Evolutionary conservation across 2,797 vertebrate genomes (phyloP).

Genomic region (Aphelocoma californica): DNA sequence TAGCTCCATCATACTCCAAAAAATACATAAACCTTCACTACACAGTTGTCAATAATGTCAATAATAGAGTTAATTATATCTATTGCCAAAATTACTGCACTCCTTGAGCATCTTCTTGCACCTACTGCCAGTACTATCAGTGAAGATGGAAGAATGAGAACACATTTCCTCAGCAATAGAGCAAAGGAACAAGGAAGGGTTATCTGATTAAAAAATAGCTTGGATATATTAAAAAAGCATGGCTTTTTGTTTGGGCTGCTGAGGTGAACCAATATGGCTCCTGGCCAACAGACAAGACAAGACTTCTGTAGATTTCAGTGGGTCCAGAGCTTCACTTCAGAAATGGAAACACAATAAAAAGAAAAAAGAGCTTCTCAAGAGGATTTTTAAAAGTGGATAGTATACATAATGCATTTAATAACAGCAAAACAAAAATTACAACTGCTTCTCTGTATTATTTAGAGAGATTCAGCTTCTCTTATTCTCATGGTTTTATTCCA

Average conservation of each 20-base stretch:
- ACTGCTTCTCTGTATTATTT: background rate
- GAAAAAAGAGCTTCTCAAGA: background rate
- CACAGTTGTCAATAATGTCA: background rate
- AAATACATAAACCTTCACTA: background rate
- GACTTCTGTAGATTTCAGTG: background rate
- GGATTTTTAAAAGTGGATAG: background rate
- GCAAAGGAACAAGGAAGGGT: background rate
- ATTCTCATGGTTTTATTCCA: background rate
- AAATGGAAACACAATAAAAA: background rate
- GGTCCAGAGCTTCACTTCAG: background rate
- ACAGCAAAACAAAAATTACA: background rate
- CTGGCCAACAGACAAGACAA: background rate
- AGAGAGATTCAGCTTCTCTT: background rate
- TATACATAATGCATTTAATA: background rate
- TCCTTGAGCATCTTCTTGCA: background rate
- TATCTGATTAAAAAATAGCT: background rate
- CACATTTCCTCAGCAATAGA: background rate
- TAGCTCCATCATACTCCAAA: background rate
- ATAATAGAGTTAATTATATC: background rate
- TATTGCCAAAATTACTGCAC: background rate
- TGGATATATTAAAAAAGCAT: background rate
- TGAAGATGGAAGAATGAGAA: background rate
- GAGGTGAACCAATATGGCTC: background rate
- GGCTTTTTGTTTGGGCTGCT: background rate
- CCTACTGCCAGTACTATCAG: background rate